Evolutionary conservation across 2,797 vertebrate genomes (phyloP).

Genomic region (Australoheros facetus): DNA sequence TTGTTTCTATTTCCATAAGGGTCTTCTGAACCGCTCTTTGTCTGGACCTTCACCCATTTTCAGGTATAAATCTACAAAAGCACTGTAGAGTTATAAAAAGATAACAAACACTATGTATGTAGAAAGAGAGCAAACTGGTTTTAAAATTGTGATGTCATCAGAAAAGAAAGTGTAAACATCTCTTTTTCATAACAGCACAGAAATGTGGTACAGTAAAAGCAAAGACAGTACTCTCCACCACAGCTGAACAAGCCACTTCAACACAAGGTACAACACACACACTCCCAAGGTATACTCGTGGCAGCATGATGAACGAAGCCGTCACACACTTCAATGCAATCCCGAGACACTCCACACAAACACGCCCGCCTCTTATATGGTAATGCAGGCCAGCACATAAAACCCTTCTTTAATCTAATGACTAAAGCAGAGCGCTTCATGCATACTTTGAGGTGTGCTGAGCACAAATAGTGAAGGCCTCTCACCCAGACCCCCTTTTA

Average conservation of each 20-base stretch:
- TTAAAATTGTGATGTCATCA: background rate
- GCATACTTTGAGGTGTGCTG: slow-evolving; percentile 41
- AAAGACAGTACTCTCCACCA: slow-evolving; percentile 1
- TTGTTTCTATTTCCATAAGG: too few species aligned
- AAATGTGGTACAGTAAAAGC: slow-evolving; percentile 1
- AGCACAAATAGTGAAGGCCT: slow-evolving; percentile 39
- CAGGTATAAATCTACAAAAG: background rate
- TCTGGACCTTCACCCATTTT: background rate
- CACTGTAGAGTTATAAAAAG: too few species aligned
- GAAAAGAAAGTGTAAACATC: background rate
- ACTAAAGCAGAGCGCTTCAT: slow-evolving; percentile 40
- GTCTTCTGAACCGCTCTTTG: too few species aligned
- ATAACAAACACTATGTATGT: too few species aligned
- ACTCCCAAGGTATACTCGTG: slow-evolving; percentile 2
- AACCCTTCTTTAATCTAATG: slow-evolving; percentile 52
- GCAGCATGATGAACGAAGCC: background rate
- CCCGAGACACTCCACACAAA: slow-evolving; percentile 48
- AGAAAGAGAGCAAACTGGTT: background rate
- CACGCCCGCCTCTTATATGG: slow-evolving; percentile 47
- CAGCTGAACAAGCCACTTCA: slow-evolving; percentile 21
- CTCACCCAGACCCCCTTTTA: slow-evolving; percentile 32
- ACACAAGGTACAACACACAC: background rate
- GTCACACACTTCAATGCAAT: slow-evolving; percentile 43
- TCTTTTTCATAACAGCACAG: background rate
- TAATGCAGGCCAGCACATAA: slow-evolving; percentile 41